Evolutionary conservation across 1,140 invertebrate species (phyloP).

Genomic region (Drosophila pseudoananassae): DNA sequence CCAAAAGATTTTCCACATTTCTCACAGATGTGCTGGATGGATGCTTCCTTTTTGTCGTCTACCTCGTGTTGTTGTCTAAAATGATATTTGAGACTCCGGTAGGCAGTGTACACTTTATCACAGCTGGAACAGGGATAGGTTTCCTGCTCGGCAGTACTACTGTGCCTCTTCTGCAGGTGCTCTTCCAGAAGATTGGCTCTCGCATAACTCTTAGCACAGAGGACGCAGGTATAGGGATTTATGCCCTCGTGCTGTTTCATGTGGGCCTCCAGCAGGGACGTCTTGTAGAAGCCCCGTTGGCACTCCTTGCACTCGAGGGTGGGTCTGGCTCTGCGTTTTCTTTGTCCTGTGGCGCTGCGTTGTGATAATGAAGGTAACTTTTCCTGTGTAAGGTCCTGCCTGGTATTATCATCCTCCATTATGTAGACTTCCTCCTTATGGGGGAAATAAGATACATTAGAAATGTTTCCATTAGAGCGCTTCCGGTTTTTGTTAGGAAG

Average conservation of each 20-base stretch:
- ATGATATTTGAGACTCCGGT: conserved; percentile 67
- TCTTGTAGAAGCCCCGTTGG: conserved; percentile 63
- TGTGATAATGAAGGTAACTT: background rate
- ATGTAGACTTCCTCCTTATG: conserved; percentile 68
- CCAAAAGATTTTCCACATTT: conserved; percentile 59
- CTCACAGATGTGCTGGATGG: conserved; percentile 43
- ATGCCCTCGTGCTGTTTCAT: conserved; percentile 60
- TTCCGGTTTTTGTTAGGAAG: too few relatives aligned
- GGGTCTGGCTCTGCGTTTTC: conserved; percentile 31
- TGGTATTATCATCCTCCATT: conserved; percentile 49
- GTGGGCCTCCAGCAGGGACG: conserved; percentile 56
- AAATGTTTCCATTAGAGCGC: background rate
- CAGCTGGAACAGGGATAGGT: conserved; percentile 49
- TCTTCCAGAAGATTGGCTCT: conserved; percentile 37
- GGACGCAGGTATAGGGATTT: conserved; percentile 53
- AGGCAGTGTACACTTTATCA: conserved; percentile 57
- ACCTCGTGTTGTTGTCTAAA: conserved; percentile 30
- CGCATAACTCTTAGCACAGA: conserved; percentile 48
- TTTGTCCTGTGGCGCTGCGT: conserved; percentile 3
- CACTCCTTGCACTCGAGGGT: conserved; percentile 57
- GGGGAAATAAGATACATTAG: background rate
- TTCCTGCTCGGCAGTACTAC: conserved; percentile 8
- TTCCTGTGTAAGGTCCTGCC: conserved; percentile 37
- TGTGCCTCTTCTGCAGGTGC: conserved; percentile 48
- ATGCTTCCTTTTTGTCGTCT: background rate